Evolutionary conservation across 2,113 vertebrate species (phyloP).

Genomic region (Kobus ellipsiprymnus): DNA sequence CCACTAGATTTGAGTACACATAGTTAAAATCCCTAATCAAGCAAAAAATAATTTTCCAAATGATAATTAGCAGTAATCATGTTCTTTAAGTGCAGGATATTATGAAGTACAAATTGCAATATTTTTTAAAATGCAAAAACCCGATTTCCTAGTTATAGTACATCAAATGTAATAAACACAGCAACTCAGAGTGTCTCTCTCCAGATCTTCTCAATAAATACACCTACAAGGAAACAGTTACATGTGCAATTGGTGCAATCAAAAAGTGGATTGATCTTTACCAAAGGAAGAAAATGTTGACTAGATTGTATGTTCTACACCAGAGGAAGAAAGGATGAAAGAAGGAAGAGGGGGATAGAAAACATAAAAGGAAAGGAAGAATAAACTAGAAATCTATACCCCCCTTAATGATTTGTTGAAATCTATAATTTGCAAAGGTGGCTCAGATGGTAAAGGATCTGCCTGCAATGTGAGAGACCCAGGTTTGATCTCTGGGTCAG

Average conservation of each 20-base stretch:
- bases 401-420: background rate
- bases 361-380: background rate
- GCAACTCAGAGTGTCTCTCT: background rate
- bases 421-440: background rate
- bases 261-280: background rate
- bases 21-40: constrained; percentile 69
- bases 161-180: background rate
- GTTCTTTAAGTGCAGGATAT: constrained; percentile 55
- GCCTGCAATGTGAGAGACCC: background rate
- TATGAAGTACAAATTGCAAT: constrained; percentile 40
- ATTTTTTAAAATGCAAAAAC: constrained; percentile 1
- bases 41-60: constrained; percentile 66
- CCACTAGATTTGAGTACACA: constrained; percentile 58
- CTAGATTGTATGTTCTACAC: background rate
- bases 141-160: background rate
- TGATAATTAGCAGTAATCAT: constrained; percentile 67
- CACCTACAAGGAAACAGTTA: background rate
- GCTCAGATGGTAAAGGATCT: background rate
- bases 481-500: background rate
- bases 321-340: background rate
- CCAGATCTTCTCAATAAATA: background rate
- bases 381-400: background rate
- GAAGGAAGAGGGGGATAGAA: background rate
- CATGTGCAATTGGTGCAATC: background rate
- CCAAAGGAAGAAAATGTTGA: background rate